A percentile compares a stretch with the other conserved stretches of the same genome.
Conservation (phyloP, 1,140 invertebrate genomes). For the Drosophila murphyi region DNA sequence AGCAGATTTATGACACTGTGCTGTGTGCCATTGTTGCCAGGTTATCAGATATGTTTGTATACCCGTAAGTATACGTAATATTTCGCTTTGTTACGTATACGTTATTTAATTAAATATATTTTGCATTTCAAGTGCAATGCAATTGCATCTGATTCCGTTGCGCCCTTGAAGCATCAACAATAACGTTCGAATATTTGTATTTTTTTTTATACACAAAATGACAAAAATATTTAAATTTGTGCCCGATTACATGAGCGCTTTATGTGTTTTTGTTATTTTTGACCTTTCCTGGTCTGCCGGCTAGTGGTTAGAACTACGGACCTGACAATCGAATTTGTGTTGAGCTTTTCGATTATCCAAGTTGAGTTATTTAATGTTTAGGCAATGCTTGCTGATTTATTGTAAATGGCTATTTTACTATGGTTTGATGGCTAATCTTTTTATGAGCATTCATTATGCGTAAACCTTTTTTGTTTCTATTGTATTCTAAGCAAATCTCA, state of each 20-base stretch:
- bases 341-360: constrained; percentile 25
- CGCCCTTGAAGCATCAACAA: constrained; percentile 51
- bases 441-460: constrained; percentile 7
- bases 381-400: constrained; percentile 49
- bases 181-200: constrained; percentile 43
- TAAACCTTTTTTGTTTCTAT: background rate
- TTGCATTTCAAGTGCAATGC: constrained; percentile 69
- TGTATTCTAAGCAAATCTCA: background rate
- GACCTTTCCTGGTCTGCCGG: constrained; percentile 48
- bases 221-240: constrained; percentile 74
- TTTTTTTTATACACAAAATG: constrained; percentile 46
- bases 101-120: constrained; percentile 69
- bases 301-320: constrained; percentile 39
- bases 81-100: constrained; percentile 50
- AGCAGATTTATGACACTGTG: constrained; percentile 75
- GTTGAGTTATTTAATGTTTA: constrained; percentile 33
- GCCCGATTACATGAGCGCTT: constrained; percentile 54
- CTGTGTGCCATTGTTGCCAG: constrained; percentile 70
- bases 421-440: background rate
- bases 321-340: constrained; percentile 55
- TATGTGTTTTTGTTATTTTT: constrained; percentile 44
- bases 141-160: constrained; percentile 44
- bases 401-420: constrained; percentile 9
- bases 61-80: constrained; percentile 68
- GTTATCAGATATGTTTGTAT: constrained; percentile 66